Evolutionary conservation across 2,797 vertebrate genomes (phyloP).

Genomic region (Phoxinus dragarum): DNA sequence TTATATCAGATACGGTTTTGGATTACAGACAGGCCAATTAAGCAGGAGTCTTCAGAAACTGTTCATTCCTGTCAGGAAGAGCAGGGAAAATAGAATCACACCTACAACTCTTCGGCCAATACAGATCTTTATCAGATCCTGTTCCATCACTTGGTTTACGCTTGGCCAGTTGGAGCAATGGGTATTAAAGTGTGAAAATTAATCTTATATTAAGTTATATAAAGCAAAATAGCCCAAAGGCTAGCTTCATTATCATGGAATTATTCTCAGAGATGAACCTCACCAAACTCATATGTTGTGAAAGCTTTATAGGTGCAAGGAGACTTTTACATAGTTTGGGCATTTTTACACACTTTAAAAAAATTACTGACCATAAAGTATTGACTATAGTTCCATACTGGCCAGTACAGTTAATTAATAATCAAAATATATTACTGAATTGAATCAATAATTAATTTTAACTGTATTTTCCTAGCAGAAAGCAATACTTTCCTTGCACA

Average conservation of each 20-base stretch:
- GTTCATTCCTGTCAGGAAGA: constrained; percentile 52
- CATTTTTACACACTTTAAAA: not conserved
- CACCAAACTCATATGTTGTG: not conserved
- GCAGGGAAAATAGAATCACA: constrained; percentile 47
- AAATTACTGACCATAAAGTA: not conserved
- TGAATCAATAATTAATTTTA: not conserved
- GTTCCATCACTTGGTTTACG: not conserved
- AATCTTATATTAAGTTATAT: not conserved
- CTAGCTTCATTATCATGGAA: not conserved
- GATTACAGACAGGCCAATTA: constrained; percentile 72
- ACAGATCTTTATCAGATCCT: not conserved
- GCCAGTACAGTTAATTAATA: not conserved
- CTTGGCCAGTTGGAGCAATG: not conserved
- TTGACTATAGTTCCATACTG: not conserved
- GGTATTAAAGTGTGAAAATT: not conserved
- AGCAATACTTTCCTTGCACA: not conserved
- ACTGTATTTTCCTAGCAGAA: not conserved
- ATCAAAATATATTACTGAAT: not conserved
- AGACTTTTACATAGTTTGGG: not conserved
- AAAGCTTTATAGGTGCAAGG: not conserved
- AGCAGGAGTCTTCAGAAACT: constrained; percentile 54
- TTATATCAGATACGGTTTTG: constrained; percentile 66
- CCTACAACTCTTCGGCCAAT: not conserved
- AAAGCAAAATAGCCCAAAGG: not conserved
- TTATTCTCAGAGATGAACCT: not conserved